phyloP scores from a whole-genome alignment of 2,797 vertebrate species.

The Tapirus indicus region DNA sequence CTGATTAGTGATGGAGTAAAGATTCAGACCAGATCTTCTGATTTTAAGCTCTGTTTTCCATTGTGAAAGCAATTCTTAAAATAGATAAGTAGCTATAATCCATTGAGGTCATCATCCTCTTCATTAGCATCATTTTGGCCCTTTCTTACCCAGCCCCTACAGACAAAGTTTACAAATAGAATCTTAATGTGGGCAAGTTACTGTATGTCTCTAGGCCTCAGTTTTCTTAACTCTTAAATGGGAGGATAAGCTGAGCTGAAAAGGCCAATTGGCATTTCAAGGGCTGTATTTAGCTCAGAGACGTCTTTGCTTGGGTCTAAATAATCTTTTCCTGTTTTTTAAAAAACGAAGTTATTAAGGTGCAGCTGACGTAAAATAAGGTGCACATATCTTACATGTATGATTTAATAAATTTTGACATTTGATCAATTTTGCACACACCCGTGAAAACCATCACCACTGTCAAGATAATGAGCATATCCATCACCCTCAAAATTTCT shows the following conservation, averaged over 20 bases:
- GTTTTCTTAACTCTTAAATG: not conserved
- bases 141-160: not conserved
- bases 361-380: conserved; percentile 1
- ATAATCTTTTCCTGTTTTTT: not conserved
- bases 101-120: not conserved
- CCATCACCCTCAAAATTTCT: not conserved
- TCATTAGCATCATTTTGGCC: not conserved
- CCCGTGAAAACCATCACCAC: not conserved
- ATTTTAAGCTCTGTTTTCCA: not conserved
- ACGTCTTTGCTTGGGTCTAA: not conserved
- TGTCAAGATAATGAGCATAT: not conserved
- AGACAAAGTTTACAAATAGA: not conserved
- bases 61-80: conserved; percentile 34
- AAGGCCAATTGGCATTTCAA: not conserved
- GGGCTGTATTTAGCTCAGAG: not conserved
- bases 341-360: not conserved
- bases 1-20: not conserved
- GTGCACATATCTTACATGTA: not conserved
- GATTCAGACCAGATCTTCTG: not conserved
- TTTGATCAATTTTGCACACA: not conserved
- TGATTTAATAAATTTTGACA: not conserved
- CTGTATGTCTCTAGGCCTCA: not conserved
- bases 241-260: not conserved
- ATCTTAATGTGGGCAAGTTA: not conserved
- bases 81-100: not conserved